Percentiles rank a stretch among this genome's conserved stretches.
Evolutionary conservation across 2,888 invertebrate species (phyloP).

Genomic region (Carpatolechia fugitivella): DNA sequence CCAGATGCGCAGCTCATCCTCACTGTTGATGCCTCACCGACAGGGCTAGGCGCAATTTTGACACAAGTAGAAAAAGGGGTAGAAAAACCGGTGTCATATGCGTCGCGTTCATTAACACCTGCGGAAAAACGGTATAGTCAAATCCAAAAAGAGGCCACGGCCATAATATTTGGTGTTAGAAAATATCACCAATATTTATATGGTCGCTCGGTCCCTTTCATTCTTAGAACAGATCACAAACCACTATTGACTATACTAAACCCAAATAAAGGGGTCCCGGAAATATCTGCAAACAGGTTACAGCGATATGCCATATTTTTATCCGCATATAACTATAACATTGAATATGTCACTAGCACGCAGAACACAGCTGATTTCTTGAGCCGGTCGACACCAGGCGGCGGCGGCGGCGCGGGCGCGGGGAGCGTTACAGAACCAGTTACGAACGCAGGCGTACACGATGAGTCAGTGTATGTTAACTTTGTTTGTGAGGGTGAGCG

Average conservation of each 20-base stretch:
- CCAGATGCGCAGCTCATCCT: neutral
- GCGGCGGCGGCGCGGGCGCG: neutral
- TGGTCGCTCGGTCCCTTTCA: neutral
- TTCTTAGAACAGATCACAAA: constrained; percentile 13
- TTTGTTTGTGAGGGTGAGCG: constrained; percentile 1
- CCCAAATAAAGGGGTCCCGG: constrained; percentile 6
- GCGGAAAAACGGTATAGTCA: constrained; percentile 6
- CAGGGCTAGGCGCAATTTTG: constrained; percentile 1
- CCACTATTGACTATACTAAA: constrained; percentile 10
- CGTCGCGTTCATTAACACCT: neutral
- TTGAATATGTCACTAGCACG: constrained; percentile 13
- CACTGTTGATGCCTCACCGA: constrained; percentile 6
- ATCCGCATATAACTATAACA: constrained; percentile 7
- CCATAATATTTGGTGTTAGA: constrained; percentile 9
- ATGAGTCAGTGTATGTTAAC: neutral
- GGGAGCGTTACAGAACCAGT: neutral
- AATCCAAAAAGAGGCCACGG: constrained; percentile 11
- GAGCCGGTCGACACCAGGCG: neutral
- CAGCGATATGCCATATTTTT: constrained; percentile 15
- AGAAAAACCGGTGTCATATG: constrained; percentile 5
- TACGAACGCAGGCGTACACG: neutral
- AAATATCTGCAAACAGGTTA: constrained; percentile 12
- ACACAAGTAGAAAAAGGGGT: neutral
- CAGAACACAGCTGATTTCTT: constrained; percentile 9
- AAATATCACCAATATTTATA: constrained; percentile 9